Base-by-base conservation (phyloP, 2,113 vertebrate genomes). In the Anarhynchus alexandrinus region DNA sequence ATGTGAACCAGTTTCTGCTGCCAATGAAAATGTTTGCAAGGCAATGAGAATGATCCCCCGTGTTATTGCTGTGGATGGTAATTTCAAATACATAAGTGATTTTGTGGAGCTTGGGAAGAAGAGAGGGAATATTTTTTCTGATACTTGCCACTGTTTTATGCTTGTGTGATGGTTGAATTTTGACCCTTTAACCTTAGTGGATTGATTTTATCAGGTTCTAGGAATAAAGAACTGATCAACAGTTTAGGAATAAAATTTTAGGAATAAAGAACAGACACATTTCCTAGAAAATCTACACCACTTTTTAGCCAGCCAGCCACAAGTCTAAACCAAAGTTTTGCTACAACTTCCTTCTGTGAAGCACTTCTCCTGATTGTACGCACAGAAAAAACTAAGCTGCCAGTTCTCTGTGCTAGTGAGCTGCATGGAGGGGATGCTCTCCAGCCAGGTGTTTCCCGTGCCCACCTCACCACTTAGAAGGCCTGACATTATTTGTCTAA, bases 1-100 rank as follows among this genome's bases (percentile, higher is more conserved):
- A 30, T 30, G 18, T 14, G 17, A 72, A 40, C 42, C 34, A 34
- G 30, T 83, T 93, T 64, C 52, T 88, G 23, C 42, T 93, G 80
- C 42, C 77, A 92, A 2, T 0, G 2, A 67, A 83, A 92, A 55
- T 36, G 36, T 72, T 51, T 89, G 38, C 29, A 42, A 81, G 51
- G 90, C n/a, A 54, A 38, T 0, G 1, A 81, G 76, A 78, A 78
- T 1, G 9, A 78, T 67, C 16, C 23, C 15, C 40, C 0, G 0
- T 67, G 13, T 64, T 83, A 57, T 27, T 74, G 32, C 30, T 67
- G 23, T 29, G 36, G 21, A 16, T 15, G 7, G 20, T 77, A 4
- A 3, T 62, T 94, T 80, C 73, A 45, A 94, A 93, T 55, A 77
- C 16, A 8, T 27, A 78, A 79, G 8, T n/a, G 32, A 69, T 65